phyloP scores from a whole-genome alignment of 2,113 vertebrate genomes.

The Myotis davidii region DNA sequence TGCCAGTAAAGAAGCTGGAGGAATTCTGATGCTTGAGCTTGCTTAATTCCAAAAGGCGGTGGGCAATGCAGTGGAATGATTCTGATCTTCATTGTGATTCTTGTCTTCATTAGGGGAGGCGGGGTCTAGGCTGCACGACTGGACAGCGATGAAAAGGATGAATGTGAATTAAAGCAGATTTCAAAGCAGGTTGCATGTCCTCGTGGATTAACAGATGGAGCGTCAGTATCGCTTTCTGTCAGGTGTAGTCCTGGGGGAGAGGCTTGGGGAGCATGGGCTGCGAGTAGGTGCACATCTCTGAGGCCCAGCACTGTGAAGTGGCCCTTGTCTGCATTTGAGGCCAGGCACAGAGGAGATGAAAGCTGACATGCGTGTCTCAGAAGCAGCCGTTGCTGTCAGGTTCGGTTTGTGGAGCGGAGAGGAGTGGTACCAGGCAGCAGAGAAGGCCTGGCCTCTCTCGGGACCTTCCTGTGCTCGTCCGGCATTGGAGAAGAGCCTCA shows the following conservation, averaged over 20 bases:
- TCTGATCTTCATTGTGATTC: neutral
- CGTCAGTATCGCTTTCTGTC: accelerated
- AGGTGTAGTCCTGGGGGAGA: neutral
- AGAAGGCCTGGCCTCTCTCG: accelerated
- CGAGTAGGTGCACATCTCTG: accelerated
- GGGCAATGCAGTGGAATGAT: neutral
- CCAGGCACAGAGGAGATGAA: neutral
- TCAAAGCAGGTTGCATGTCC: neutral
- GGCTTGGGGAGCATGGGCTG: neutral
- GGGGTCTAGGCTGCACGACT: too few relatives aligned
- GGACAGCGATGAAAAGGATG: neutral
- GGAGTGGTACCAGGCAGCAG: neutral
- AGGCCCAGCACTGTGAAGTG: accelerated
- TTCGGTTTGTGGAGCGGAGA: neutral
- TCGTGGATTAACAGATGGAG: neutral
- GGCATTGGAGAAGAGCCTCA: neutral
- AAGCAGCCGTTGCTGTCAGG: neutral
- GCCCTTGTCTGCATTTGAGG: too few relatives aligned
- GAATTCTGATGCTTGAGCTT: neutral
- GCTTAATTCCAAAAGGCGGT: neutral
- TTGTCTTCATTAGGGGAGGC: neutral
- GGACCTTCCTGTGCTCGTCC: accelerated
- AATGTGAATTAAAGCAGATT: neutral
- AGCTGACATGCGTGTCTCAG: accelerated
- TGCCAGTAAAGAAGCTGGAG: neutral